phyloP scores from a whole-genome alignment of 2,888 invertebrate species.

The Philhelius pedissequus region DNA sequence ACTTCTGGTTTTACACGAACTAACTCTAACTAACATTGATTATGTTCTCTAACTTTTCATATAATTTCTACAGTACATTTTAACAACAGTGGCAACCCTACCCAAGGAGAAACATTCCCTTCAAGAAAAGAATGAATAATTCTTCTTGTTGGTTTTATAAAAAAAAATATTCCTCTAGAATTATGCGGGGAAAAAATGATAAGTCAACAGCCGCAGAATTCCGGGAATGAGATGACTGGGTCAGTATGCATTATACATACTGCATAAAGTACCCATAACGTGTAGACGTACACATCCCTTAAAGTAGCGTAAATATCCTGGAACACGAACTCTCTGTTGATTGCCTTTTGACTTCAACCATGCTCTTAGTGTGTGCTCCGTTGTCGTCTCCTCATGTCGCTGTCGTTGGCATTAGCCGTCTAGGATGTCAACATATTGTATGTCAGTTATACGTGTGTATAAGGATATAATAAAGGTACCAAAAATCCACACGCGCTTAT shows the following conservation, averaged over 20 bases:
- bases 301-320: slow-evolving; percentile 19
- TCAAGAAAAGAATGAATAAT: slow-evolving; percentile 27
- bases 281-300: slow-evolving; percentile 2
- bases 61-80: too few relatives aligned
- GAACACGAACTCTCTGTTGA: slow-evolving; percentile 44
- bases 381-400: background rate
- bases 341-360: slow-evolving; percentile 40
- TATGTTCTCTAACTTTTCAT: too few relatives aligned
- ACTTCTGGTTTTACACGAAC: too few relatives aligned
- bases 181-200: background rate
- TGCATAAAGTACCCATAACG: background rate
- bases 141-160: slow-evolving; percentile 16
- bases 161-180: background rate
- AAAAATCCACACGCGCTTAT: slow-evolving; percentile 21
- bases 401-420: slow-evolving; percentile 2
- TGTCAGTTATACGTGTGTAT: background rate
- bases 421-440: background rate
- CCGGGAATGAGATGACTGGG: slow-evolving; percentile 62
- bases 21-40: too few relatives aligned
- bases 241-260: slow-evolving; percentile 37
- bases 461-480: slow-evolving; percentile 26
- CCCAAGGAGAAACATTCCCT: slow-evolving; percentile 23
- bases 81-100: background rate
- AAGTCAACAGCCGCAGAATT: slow-evolving; percentile 57
- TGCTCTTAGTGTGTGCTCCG: background rate